Percentiles rank a stretch among this genome's conserved stretches.
These are phyloP conservation scores for Drosophila rhopaloa DNA, from an alignment of 1,140 invertebrate genomes.

Conservation along the genomic window DNA sequence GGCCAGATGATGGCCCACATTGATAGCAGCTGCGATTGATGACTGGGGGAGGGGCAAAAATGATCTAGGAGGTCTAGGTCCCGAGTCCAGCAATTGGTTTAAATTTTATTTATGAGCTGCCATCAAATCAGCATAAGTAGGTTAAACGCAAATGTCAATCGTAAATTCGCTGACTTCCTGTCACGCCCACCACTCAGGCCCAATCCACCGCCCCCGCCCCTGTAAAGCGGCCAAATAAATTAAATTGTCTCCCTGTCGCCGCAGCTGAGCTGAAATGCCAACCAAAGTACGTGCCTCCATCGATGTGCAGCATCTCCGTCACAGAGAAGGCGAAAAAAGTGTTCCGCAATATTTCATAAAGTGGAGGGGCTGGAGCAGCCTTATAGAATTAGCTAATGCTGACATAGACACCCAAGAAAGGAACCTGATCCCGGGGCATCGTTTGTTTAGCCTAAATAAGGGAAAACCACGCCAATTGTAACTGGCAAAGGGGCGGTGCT, in stretches of 20 bases:
- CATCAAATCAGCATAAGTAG: constrained; percentile 83
- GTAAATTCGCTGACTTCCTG: constrained; percentile 78
- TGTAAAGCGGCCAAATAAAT: constrained; percentile 73
- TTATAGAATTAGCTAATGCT: constrained; percentile 76
- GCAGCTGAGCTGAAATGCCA: constrained; percentile 80
- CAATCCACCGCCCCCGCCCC: not conserved
- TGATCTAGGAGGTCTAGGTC: constrained; percentile 33
- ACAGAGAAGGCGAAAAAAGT: constrained; percentile 37
- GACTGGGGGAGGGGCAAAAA: constrained; percentile 18
- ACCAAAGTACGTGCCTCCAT: constrained; percentile 75
- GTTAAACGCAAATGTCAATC: constrained; percentile 83
- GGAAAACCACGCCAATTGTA: constrained; percentile 34
- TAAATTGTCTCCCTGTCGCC: constrained; percentile 76
- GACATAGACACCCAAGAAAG: constrained; percentile 70
- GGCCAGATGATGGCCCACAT: constrained; percentile 67
- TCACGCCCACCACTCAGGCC: constrained; percentile 23
- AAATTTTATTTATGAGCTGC: constrained; percentile 83
- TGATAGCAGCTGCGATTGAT: constrained; percentile 82
- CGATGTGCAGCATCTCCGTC: constrained; percentile 49
- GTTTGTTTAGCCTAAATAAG: constrained; percentile 65
- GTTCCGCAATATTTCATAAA: constrained; percentile 77
- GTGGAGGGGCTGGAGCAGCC: constrained; percentile 21
- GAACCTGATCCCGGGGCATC: constrained; percentile 64
- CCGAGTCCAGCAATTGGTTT: constrained; percentile 75
- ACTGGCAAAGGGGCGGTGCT: not conserved